A percentile compares a stretch with the other conserved stretches of the same genome.
Conservation (phyloP, 23 tunicate species). For the Ascidia mentula region DNA sequence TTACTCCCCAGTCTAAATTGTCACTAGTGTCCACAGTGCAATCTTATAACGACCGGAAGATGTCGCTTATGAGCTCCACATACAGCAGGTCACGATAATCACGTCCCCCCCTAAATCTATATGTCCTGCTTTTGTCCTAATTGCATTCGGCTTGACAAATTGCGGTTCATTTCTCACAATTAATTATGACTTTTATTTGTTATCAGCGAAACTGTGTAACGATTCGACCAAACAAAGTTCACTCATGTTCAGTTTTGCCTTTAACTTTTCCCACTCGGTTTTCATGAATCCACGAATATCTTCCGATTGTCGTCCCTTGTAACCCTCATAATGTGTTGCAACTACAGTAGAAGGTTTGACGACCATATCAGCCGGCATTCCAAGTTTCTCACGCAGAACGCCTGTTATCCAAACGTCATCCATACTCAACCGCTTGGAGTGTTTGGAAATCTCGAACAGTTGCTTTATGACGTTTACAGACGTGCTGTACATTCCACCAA, state of each 20-base stretch:
- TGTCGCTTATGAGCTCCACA: too few species aligned
- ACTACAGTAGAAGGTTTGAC: neutral
- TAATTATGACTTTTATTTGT: too few species aligned
- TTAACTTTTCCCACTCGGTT: neutral
- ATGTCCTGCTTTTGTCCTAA: too few species aligned
- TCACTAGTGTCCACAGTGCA: too few species aligned
- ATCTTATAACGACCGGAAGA: too few species aligned
- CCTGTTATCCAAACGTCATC: slow-evolving; percentile 27
- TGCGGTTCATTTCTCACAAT: too few species aligned
- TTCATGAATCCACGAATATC: neutral
- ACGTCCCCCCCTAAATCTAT: too few species aligned
- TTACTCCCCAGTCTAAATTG: too few species aligned
- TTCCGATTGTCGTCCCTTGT: neutral
- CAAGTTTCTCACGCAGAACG: neutral
- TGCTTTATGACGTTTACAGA: neutral
- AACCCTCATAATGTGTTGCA: neutral
- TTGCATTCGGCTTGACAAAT: too few species aligned
- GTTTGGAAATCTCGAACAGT: neutral
- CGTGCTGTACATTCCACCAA: slow-evolving; percentile 12
- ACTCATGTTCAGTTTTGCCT: neutral
- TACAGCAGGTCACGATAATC: too few species aligned
- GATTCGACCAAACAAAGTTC: too few species aligned
- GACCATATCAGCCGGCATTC: neutral
- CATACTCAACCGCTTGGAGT: neutral
- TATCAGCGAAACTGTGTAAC: too few species aligned